Conservation (phyloP, 23 tunicate genomes). For the Phallusia fumigata region DNA sequence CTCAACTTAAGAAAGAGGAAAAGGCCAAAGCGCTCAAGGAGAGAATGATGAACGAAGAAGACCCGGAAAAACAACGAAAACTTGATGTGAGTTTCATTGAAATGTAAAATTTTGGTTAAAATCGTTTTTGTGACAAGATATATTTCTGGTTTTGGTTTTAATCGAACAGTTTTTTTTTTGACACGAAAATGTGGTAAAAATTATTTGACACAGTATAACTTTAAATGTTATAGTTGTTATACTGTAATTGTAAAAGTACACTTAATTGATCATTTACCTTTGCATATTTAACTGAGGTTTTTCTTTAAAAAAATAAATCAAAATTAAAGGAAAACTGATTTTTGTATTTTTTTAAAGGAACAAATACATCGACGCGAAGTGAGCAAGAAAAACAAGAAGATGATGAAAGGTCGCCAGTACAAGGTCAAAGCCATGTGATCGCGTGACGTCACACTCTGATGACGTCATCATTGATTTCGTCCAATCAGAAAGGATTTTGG, state of each 20-base stretch:
- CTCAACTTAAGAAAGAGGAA: slow-evolving; percentile 85
- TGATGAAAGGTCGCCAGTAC: slow-evolving; percentile 85
- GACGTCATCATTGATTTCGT: not conserved
- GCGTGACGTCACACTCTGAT: not conserved
- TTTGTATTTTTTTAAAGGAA: slow-evolving; percentile 33
- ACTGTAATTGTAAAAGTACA: no score
- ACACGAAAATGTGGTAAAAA: no score
- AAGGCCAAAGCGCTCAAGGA: slow-evolving; percentile 79
- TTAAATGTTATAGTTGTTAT: no score
- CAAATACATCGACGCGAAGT: slow-evolving; percentile 61
- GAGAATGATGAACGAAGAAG: slow-evolving; percentile 93
- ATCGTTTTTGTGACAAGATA: no score
- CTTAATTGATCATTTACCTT: no score
- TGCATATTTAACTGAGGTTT: no score
- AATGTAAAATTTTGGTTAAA: no score
- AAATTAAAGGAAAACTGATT: no score
- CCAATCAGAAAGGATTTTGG: not conserved
- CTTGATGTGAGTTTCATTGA: slow-evolving; percentile 59
- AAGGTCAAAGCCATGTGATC: slow-evolving; percentile 75
- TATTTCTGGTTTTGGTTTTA: no score
- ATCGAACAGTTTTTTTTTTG: no score
- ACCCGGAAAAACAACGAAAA: slow-evolving; percentile 90
- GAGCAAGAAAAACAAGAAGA: slow-evolving; percentile 80
- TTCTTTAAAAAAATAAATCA: no score
- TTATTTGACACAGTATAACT: no score